Evolutionary conservation across 2,113 vertebrate genomes (phyloP), one percentile per base, ranked within the genome.

Genomic region (Paradisaea rubra): DNA sequence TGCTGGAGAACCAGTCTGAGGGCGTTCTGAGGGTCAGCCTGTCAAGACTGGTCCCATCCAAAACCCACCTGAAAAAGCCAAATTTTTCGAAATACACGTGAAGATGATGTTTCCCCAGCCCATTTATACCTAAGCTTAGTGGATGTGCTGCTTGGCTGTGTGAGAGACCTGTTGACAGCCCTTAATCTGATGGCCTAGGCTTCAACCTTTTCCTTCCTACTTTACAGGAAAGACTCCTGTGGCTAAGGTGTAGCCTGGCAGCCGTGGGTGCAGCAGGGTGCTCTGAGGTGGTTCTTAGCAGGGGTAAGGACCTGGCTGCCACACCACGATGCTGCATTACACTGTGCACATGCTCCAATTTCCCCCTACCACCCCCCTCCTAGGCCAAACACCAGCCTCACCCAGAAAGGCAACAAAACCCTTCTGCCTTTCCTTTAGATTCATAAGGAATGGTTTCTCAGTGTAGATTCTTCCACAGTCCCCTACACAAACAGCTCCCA

Each of bases 211-310:
- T 69, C n/a, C 4, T 60, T 86, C 22, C 11, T 17, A 1, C 24
- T 54, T 54, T 25, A 44, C 6, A 42, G 28, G 27, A 37, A 63
- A n/a, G 10, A 0, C 4, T 2, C 1, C 10, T 12, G 1, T 25
- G 23, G 19, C 20, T 33, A 39, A 49, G 21, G 10, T 15, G 11
- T 22, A 50, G n/a, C 7, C 17, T 11, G 33, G 18, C 24, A 68
- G 10, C 28, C 0, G 0, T 6, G 39, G 10, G 31, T 33, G 53
- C 64, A 76, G 39, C 13, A 27, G 42, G 12, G 24, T 12, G 42
- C 10, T 33, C 37, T n/a, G 57, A 28, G 68, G 20, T n/a, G 60
- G 5, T 37, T 72, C 3, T 21, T 27, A 47, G 39, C 17, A 53
- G 20, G 53, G 17, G 1, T 52, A 49, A 60, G 39, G 70, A 64